Evolutionary conservation across 2,113 vertebrate genomes (phyloP).

Genomic region (Otis tarda): DNA sequence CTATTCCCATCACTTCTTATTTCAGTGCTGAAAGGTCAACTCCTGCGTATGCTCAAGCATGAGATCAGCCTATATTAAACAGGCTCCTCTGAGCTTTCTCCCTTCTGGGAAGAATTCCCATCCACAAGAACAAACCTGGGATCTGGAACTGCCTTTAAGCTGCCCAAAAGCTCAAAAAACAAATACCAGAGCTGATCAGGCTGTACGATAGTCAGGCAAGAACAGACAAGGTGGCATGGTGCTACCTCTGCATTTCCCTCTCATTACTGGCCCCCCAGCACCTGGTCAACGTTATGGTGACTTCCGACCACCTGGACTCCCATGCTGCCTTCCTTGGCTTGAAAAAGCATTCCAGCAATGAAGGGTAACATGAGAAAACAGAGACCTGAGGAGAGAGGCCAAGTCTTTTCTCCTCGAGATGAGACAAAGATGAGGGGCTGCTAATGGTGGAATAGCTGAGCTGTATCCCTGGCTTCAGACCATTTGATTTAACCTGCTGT

Average conservation of each 20-base stretch:
- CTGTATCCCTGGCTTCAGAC: background rate
- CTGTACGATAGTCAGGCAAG: background rate
- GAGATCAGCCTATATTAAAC: slow-evolving; percentile 55
- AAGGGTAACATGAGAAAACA: background rate
- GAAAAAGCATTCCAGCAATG: background rate
- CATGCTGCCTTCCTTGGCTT: background rate
- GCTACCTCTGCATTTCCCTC: background rate
- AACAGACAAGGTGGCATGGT: background rate
- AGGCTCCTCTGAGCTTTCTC: slow-evolving; percentile 23
- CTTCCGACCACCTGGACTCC: background rate
- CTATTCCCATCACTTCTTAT: slow-evolving; percentile 43
- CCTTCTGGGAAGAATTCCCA: slow-evolving; percentile 49
- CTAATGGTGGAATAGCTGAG: background rate
- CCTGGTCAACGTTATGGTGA: background rate
- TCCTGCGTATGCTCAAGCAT: slow-evolving; percentile 39
- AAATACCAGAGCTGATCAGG: background rate
- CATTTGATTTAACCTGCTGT: background rate
- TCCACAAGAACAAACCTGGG: slow-evolving; percentile 2
- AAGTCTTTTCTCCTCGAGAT: background rate
- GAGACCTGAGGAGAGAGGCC: background rate
- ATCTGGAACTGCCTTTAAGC: background rate
- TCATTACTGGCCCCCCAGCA: background rate
- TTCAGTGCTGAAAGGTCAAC: slow-evolving; percentile 47
- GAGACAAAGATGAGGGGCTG: background rate
- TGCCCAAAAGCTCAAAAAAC: background rate